Base-by-base conservation (phyloP, 1,140 invertebrate species). In the Condylostylus longicornis region DNA sequence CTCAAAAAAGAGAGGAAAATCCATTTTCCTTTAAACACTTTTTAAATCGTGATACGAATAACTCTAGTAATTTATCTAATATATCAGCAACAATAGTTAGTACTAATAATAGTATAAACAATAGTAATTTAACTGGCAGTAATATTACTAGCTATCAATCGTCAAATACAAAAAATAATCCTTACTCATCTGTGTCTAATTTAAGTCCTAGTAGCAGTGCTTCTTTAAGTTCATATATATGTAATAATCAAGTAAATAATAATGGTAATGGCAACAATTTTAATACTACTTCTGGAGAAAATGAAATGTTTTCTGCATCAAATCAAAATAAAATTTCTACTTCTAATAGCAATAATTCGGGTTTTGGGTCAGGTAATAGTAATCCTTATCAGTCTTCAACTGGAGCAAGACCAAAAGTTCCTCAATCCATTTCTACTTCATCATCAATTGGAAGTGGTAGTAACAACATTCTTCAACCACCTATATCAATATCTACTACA, bases 11-110 rank as follows among this genome's bases (percentile, higher is more conserved):
- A 46, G 77, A 79, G 47, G 77, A 79, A 33, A 77, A 77, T 56
- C 71, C 77, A 2, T 81, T 86, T 56, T 84, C 81, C 23, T 82
- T 86, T 50, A 79, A 81, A 53, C 80, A 83, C 53, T 84, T 84
- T 53, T 52, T 84, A 44, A 74, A 75, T 44, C 59, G 68, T 38
- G 72, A 71, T 43, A 29, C 35, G 1, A 5, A n/a, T 12, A 15
- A 20, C 18, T 53, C 47, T 28, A 53, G 49, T 40, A 49, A 51
- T 27, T 44, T 49, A 32, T 51, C 51, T 9, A 41, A 22, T 27
- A 34, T 18, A 22, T 34, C 4, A 22, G 7, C 33, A 19, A 5
- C 33, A 21, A 10, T 12, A 19, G 9, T 13, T 14, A 10, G 19
- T 4, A 19, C 12, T 51, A 9, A 57, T 49, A 2, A 52, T 54